Percentiles rank a stretch among this genome's conserved stretches.
Evolutionary conservation across 64 coral and sea anemone species (phyloP).

Genomic region (Astreopora myriophthalma): DNA sequence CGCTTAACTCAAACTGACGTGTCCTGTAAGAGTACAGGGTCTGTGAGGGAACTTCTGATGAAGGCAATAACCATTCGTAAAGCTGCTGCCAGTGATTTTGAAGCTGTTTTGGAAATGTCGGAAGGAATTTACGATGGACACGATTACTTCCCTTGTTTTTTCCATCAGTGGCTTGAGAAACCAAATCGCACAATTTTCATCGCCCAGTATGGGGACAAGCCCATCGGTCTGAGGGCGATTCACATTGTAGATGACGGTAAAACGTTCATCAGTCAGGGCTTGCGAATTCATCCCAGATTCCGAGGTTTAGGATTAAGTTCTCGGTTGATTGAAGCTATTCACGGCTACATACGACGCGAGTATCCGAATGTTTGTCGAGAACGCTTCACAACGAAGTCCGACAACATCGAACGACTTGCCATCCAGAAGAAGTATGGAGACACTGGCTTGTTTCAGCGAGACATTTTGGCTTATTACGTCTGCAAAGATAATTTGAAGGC

Average conservation of each 20-base stretch:
- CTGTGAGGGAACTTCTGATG: not conserved
- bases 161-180: constrained; percentile 70
- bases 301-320: constrained; percentile 85
- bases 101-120: constrained; percentile 58
- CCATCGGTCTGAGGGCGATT: constrained; percentile 78
- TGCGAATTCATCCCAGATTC: constrained; percentile 83
- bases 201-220: constrained; percentile 67
- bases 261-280: constrained; percentile 88
- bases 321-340: constrained; percentile 75
- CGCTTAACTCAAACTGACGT: not conserved
- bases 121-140: constrained; percentile 83
- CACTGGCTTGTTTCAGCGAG: constrained; percentile 70
- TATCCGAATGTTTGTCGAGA: constrained; percentile 81
- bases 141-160: constrained; percentile 89
- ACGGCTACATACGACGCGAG: constrained; percentile 60
- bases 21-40: not conserved
- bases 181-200: constrained; percentile 75
- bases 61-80: constrained; percentile 52
- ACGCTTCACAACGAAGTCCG: constrained; percentile 93
- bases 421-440: constrained; percentile 94
- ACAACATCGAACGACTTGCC: constrained; percentile 90
- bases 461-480: constrained; percentile 83
- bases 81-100: constrained; percentile 41
- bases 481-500: constrained; percentile 47
- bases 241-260: constrained; percentile 88